These are phyloP conservation scores for Aphrocallistes beatrix DNA, from an alignment of 37 sponge, comb jelly and placozoan species.

Conservation along the genomic window DNA sequence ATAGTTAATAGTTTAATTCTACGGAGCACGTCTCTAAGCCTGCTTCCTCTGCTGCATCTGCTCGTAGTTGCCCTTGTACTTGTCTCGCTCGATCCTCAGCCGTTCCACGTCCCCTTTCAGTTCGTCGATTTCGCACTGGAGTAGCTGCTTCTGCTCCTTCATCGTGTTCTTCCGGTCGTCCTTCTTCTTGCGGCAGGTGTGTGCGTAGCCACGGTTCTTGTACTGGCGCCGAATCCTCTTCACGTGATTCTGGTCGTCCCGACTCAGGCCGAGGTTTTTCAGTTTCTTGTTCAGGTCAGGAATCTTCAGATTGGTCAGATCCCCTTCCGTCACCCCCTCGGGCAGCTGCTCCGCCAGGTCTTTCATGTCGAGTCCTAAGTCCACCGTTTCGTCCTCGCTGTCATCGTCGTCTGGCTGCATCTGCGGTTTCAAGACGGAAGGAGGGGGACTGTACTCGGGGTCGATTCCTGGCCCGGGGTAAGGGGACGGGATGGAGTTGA, in stretches of 20 bases:
- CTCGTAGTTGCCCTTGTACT: neutral
- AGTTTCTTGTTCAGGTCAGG: neutral
- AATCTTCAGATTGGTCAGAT: neutral
- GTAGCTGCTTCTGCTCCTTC: conserved; percentile 4
- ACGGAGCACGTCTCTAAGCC: too few species aligned
- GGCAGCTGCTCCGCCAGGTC: neutral
- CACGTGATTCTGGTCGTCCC: neutral
- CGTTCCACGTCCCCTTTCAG: neutral
- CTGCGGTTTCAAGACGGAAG: neutral
- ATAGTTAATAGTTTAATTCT: too few species aligned
- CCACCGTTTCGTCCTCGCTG: neutral
- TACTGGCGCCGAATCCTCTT: neutral
- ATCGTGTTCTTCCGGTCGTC: neutral
- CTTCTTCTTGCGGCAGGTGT: neutral
- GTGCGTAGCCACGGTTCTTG: neutral
- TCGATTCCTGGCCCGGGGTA: neutral
- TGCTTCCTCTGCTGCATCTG: neutral
- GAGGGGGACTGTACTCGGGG: neutral
- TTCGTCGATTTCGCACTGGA: neutral
- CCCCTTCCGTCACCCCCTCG: neutral
- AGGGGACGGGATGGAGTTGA: too few species aligned
- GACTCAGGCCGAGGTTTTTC: neutral
- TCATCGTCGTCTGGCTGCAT: neutral
- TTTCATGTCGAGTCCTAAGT: neutral
- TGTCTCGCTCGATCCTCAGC: neutral